These are phyloP conservation scores for Dendrocopos noguchii DNA, from an alignment of 2,113 vertebrate species.

Conservation along the genomic window DNA sequence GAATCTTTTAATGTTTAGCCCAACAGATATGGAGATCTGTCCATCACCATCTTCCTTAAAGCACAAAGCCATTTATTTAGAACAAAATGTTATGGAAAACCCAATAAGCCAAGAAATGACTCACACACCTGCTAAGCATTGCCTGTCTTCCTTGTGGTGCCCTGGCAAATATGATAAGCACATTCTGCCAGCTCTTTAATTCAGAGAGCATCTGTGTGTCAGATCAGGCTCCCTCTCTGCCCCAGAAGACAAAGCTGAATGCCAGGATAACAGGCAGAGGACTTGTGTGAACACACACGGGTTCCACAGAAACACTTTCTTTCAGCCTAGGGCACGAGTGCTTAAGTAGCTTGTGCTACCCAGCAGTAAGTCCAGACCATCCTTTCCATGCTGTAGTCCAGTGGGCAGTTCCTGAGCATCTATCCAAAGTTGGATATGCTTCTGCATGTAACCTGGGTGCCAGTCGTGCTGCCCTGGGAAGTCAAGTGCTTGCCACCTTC, in stretches of 20 bases:
- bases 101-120: constrained; percentile 48
- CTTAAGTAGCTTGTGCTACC: neutral
- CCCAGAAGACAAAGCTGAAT: constrained; percentile 47
- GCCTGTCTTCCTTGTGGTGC: constrained; percentile 63
- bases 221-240: constrained; percentile 40
- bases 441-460: neutral
- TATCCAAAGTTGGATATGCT: neutral
- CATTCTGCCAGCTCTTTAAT: constrained; percentile 67
- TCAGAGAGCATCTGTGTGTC: constrained; percentile 68
- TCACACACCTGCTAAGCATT: constrained; percentile 47
- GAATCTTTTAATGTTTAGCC: neutral
- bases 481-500: neutral
- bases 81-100: constrained; percentile 19
- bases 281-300: neutral
- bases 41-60: constrained; percentile 6
- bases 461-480: neutral
- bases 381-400: neutral
- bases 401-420: neutral
- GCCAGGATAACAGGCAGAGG: constrained; percentile 25
- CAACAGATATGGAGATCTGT: neutral
- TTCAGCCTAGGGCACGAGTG: neutral
- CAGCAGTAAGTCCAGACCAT: neutral
- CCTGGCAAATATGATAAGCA: constrained; percentile 38
- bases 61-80: constrained; percentile 35
- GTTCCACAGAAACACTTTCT: neutral